Base-by-base conservation (phyloP, 2,797 vertebrate species). In the Craterocephalus amniculus region DNA sequence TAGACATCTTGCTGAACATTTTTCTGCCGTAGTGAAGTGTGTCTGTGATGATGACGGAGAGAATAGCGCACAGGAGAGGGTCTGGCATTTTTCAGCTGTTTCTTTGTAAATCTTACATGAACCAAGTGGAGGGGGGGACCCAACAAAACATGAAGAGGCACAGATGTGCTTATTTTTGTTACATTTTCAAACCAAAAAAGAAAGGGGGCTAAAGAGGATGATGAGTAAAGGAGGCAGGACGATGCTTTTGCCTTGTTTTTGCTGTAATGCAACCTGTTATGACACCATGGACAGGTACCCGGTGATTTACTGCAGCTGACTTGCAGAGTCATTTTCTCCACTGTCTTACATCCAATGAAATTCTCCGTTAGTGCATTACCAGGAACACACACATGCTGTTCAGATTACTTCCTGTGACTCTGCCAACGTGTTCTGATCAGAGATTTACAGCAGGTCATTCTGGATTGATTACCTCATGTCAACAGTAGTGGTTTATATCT, bases 81-180 rank as follows among this genome's bases (percentile, higher is more conserved):
- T 57, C 87, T 87, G 87, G 49, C 84, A 63, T 80, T 79, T 61
- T 63, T 88, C 85, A 85, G 45, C 48, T 43, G 31, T 73, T 86
- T 72, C 16, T n/a, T 35, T 66, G 58, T 60, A 83, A 83, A 86
- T 82, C 49, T 54, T 64, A 79, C 48, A 65, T 31, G 73, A 84
- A 76, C 48, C 62, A 32, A 68, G n/a, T 51, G 10, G 52, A 58
- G 27, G 2, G 6, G 13, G 14, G 22, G 22, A 11, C 40, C 5
- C 40, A 20, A 20, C 16, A 71, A 61, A 68, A 79, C 68, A 72
- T 7, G 29, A 77, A 66, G 13, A 35, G 57, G n/a, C 38, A 58
- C 63, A 76, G 52, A 78, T 64, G 63, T 60, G 16, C 18, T 66
- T 52, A 8, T 31, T 70, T 29, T 32, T 40, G 13, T 58, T 55